These are phyloP conservation scores for Eolophus roseicapilla DNA, from an alignment of 2,113 vertebrate genomes.

Conservation along the genomic window DNA sequence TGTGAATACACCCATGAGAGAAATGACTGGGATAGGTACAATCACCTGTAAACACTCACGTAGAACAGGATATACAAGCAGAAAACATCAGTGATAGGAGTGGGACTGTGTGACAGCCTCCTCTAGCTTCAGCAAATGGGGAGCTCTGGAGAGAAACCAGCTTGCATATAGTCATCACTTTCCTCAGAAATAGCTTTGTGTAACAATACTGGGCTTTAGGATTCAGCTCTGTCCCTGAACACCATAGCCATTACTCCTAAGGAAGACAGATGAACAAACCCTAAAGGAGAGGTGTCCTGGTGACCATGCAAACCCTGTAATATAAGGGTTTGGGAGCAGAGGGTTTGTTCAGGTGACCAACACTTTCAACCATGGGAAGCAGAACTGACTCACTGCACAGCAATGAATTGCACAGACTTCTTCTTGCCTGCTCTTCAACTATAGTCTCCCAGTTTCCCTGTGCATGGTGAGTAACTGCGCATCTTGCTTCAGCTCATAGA, in stretches of 20 bases:
- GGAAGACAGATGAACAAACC: background rate
- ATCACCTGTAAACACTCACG: background rate
- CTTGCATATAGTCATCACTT: background rate
- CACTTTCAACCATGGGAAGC: background rate
- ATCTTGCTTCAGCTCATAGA: too few relatives aligned
- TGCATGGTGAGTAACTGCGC: background rate
- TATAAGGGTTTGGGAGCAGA: background rate
- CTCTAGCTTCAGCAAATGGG: background rate
- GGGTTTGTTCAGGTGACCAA: background rate
- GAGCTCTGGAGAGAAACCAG: background rate
- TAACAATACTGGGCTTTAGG: background rate
- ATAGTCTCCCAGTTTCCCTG: background rate
- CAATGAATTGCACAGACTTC: background rate
- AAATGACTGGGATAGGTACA: background rate
- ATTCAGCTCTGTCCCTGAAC: background rate
- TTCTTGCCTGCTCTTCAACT: background rate
- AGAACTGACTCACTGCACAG: background rate
- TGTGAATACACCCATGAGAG: background rate
- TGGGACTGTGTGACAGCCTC: background rate
- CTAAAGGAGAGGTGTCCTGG: background rate
- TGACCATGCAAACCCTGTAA: background rate
- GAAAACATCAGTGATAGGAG: background rate
- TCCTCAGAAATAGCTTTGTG: background rate
- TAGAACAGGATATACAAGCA: background rate
- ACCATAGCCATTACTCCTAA: background rate